These are phyloP conservation scores for Darevskia nairensis DNA, from an alignment of 2,797 vertebrate genomes.

Conservation along the genomic window DNA sequence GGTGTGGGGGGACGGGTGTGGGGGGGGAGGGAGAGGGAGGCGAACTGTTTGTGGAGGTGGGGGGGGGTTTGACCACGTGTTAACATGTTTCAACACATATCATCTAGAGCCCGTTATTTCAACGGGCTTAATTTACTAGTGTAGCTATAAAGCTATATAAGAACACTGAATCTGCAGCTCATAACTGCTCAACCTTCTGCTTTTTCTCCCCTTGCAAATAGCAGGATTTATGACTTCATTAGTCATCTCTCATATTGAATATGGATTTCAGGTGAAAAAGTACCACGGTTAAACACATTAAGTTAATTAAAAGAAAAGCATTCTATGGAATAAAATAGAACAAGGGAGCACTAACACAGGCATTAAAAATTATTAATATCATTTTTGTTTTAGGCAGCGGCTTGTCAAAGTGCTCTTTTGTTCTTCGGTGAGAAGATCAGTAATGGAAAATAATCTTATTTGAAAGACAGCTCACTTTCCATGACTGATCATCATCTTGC, in stretches of 20 bases:
- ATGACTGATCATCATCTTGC: neutral
- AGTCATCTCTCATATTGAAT: slow-evolving; percentile 21
- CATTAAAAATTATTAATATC: neutral
- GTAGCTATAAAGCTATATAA: slow-evolving; percentile 40
- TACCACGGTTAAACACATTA: neutral
- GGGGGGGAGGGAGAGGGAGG: too few species aligned
- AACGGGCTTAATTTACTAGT: too few species aligned
- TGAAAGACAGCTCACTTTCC: neutral
- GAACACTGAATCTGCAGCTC: slow-evolving; percentile 10
- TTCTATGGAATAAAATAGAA: neutral
- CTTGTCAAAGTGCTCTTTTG: neutral
- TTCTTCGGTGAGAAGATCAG: neutral
- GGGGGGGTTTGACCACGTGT: too few species aligned
- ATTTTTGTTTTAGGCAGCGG: neutral
- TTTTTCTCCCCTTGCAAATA: slow-evolving; percentile 41
- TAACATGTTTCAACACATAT: too few species aligned
- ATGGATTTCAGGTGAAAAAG: slow-evolving; percentile 18
- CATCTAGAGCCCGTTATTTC: too few species aligned
- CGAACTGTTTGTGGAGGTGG: too few species aligned
- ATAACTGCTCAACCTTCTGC: slow-evolving; percentile 41
- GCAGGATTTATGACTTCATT: slow-evolving; percentile 31
- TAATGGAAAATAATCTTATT: neutral
- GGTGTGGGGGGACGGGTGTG: too few species aligned
- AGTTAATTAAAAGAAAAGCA: slow-evolving; percentile 18
- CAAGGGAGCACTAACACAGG: neutral